These are phyloP conservation scores for Leptopilina drosophilae DNA, from an alignment of 2,888 invertebrate species.

Conservation along the genomic window DNA sequence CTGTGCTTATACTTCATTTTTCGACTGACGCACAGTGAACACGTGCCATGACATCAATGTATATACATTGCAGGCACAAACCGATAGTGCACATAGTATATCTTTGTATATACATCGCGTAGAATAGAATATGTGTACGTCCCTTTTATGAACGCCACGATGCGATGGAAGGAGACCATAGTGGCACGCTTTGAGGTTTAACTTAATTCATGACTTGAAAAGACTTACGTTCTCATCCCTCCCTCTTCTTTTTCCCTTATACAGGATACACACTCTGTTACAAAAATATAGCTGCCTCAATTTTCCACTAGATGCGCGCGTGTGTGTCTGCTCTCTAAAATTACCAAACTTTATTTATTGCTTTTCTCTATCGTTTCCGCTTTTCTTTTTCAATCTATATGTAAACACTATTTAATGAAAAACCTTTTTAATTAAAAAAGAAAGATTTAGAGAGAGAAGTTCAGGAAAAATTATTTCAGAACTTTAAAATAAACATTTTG, in stretches of 20 bases:
- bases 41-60: slow-evolving; percentile 35
- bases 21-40: slow-evolving; percentile 20
- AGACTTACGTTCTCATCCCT: neutral
- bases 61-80: neutral
- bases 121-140: neutral
- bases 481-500: too few species aligned
- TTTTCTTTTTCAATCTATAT: too few species aligned
- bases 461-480: too few species aligned
- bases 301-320: neutral
- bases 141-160: neutral
- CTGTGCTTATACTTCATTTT: slow-evolving; percentile 38
- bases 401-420: too few species aligned
- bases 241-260: neutral
- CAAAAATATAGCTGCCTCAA: neutral
- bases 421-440: too few species aligned
- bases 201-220: slow-evolving; percentile 19
- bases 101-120: slow-evolving; percentile 7
- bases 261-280: too few species aligned
- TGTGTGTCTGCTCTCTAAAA: neutral
- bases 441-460: too few species aligned
- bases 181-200: slow-evolving; percentile 30
- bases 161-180: slow-evolving; percentile 8
- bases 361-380: too few species aligned
- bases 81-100: slow-evolving; percentile 29
- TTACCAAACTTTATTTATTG: too few species aligned